phyloP scores from a whole-genome alignment of 35 echinoderm and acorn worm species.

The Apostichopus japonicus region DNA sequence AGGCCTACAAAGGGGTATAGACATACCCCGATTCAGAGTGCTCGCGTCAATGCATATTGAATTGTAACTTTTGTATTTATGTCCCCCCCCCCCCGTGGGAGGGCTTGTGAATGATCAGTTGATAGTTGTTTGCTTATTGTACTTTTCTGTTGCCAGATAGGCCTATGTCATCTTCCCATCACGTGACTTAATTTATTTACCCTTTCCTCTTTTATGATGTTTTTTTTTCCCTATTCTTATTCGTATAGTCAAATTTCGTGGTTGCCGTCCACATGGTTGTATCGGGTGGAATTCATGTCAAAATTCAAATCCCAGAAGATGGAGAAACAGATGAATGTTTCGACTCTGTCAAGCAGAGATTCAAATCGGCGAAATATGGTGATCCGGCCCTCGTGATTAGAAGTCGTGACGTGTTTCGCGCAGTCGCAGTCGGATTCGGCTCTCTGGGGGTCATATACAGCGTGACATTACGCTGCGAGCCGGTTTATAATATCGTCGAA shows the following conservation, averaged over 20 bases:
- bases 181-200: too few species aligned
- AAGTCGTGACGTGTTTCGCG: slow-evolving; percentile 87
- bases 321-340: slow-evolving; percentile 86
- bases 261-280: slow-evolving; percentile 82
- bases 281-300: slow-evolving; percentile 79
- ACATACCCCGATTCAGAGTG: too few species aligned
- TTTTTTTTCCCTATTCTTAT: background rate
- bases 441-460: slow-evolving; percentile 91
- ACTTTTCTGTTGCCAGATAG: too few species aligned
- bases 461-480: slow-evolving; percentile 79
- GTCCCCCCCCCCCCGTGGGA: too few species aligned
- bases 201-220: too few species aligned
- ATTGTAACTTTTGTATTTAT: too few species aligned
- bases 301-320: slow-evolving; percentile 61
- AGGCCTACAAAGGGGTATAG: too few species aligned
- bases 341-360: slow-evolving; percentile 68
- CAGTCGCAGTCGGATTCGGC: slow-evolving; percentile 89
- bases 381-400: slow-evolving; percentile 70
- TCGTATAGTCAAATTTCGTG: slow-evolving; percentile 84
- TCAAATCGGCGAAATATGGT: slow-evolving; percentile 79
- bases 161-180: too few species aligned
- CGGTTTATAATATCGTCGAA: slow-evolving; percentile 84
- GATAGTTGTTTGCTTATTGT: too few species aligned
- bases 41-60: too few species aligned
- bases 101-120: too few species aligned